A percentile compares a stretch with the other conserved stretches of the same genome.
These are phyloP conservation scores for Daboia siamensis DNA, from an alignment of 2,113 vertebrate species.

Conservation along the genomic window DNA sequence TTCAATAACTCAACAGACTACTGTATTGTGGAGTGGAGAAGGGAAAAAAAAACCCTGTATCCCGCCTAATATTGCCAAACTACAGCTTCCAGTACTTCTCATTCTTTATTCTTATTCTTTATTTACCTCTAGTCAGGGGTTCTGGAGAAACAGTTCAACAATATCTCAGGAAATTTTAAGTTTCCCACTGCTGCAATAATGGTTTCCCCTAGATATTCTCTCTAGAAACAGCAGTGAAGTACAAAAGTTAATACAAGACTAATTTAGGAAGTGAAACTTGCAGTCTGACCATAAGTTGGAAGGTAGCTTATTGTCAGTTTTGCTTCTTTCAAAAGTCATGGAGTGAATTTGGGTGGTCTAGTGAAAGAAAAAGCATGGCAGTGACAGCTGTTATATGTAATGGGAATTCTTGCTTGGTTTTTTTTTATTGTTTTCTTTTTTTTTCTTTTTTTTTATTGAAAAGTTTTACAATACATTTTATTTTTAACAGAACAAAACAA, in stretches of 20 bases:
- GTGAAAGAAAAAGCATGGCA: slow-evolving; percentile 13
- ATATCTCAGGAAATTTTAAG: background rate
- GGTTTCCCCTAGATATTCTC: background rate
- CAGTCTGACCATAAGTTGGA: background rate
- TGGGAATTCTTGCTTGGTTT: slow-evolving; percentile 8
- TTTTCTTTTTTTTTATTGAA: too few relatives aligned
- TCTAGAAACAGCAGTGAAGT: slow-evolving; percentile 17
- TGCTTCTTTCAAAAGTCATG: background rate
- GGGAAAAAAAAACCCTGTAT: background rate
- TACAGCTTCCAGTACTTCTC: background rate
- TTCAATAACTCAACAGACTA: background rate
- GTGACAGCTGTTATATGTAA: background rate
- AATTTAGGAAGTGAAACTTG: slow-evolving; percentile 23
- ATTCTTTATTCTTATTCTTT: too few relatives aligned
- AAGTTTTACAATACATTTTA: too few relatives aligned
- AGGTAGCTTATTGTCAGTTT: background rate
- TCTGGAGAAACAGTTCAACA: background rate
- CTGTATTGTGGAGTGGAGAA: background rate
- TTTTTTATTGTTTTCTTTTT: too few relatives aligned
- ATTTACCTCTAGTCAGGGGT: background rate
- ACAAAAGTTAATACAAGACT: slow-evolving; percentile 37
- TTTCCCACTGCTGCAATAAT: background rate
- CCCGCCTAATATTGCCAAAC: background rate
- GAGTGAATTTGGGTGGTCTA: background rate
- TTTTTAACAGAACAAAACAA: too few relatives aligned